phyloP scores from a whole-genome alignment of 2,113 vertebrate species.

The Hippocampus zosterae region DNA sequence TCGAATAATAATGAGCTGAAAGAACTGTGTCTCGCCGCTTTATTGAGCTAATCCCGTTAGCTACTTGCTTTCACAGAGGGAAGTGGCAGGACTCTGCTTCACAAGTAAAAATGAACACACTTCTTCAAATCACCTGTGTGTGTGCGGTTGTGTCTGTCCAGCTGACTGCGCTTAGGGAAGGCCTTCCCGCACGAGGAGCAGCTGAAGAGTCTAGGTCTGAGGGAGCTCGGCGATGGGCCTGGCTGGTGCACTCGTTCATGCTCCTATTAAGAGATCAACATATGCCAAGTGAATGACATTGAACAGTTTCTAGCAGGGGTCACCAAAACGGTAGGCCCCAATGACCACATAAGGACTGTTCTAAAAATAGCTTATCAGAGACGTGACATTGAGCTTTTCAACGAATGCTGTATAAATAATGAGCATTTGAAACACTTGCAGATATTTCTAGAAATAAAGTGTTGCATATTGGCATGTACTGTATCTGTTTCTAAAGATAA shows the following conservation, averaged over 20 bases:
- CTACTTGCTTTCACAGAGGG: slow-evolving; percentile 4
- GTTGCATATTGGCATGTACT: no score
- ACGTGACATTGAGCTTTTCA: no score
- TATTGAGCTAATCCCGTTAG: slow-evolving; percentile 3
- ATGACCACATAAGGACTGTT: no score
- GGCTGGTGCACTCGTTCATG: slow-evolving; percentile 91
- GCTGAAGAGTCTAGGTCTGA: slow-evolving; percentile 88
- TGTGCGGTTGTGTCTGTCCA: slow-evolving; percentile 93
- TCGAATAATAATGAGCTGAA: slow-evolving; percentile 21
- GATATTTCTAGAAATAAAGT: no score
- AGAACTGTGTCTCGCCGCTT: slow-evolving; percentile 7
- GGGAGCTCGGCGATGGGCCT: slow-evolving; percentile 87
- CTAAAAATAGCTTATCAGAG: no score
- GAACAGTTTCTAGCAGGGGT: no score
- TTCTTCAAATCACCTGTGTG: slow-evolving; percentile 82
- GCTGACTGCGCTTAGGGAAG: slow-evolving; percentile 94
- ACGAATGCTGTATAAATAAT: no score
- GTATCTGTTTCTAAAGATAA: no score
- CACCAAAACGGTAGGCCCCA: no score
- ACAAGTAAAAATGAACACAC: not conserved
- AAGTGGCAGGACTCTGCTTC: not conserved
- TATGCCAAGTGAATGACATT: not conserved
- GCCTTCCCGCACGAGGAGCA: slow-evolving; percentile 90
- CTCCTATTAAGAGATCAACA: slow-evolving; percentile 70
- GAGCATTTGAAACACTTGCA: no score